A percentile compares a stretch with the other conserved stretches of the same genome.
Conservation (phyloP, 2,797 vertebrate genomes). For the Tolypeutes matacus region DNA sequence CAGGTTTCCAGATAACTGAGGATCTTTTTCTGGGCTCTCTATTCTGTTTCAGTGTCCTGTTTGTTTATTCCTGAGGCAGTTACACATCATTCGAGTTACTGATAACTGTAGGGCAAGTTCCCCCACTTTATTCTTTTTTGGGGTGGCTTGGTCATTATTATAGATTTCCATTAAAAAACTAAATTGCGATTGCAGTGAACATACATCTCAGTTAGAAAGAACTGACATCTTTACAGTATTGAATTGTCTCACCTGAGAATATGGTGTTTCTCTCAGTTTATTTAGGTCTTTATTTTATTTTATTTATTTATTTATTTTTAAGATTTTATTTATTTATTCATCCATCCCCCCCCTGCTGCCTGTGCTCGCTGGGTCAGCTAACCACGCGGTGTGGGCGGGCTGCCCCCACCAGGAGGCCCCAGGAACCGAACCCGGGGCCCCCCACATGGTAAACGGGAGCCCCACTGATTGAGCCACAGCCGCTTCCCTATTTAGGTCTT, state of each 20-base stretch:
- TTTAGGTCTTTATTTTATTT: background rate
- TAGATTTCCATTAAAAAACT: background rate
- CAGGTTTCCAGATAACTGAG: constrained; percentile 27
- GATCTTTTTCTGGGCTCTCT: no score
- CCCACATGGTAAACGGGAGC: no score
- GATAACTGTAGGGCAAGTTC: background rate
- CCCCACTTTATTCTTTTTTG: background rate
- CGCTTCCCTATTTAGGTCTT: no score
- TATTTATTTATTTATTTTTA: no score
- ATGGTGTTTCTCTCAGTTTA: background rate
- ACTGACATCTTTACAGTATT: background rate
- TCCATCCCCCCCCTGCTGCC: no score
- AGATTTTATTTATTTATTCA: no score
- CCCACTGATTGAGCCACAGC: no score
- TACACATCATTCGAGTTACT: background rate
- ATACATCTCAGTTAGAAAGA: background rate
- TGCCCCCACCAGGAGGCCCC: no score
- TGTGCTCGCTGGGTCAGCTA: no score
- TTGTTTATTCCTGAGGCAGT: background rate
- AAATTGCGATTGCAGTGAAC: background rate
- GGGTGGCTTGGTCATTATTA: background rate
- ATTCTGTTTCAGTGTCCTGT: background rate
- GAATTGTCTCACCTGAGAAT: background rate
- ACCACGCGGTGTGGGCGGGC: no score
- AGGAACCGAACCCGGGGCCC: no score